Base-by-base conservation (phyloP, 2,113 vertebrate genomes). In the Cyanoderma ruficeps region DNA sequence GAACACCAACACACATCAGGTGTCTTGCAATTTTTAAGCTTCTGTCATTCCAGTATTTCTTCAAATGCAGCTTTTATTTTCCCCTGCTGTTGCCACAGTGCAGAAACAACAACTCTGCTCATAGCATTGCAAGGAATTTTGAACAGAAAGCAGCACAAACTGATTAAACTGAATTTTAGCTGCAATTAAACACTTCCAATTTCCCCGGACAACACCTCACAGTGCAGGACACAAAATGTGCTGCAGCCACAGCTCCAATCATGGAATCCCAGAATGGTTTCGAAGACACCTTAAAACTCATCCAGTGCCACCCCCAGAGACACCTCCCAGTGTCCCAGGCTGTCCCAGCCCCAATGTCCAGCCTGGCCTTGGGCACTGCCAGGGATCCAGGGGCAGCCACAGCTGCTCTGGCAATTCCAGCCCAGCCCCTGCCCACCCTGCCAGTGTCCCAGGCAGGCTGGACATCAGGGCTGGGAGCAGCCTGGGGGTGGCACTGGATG, bases 261-360 rank as follows among this genome's bases (percentile, higher is more conserved):
- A 30, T 0, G 4, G 41, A 47, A 61, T 35, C 24, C 15, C 2
- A 2, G 21, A 31, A 18, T 5, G 46, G 25, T 12, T 9, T 44
- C 53, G 37, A 17, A 31, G 3, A 33, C 37, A 44, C 11, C 13
- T 31, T 2, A 44, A 57, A 24, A 0, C 15, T 0, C 35, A 30
- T 0, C 50, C 30, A 12, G 8, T 10, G 1, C 23, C 50, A 53
- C 11, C 28, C n/a, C 22, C 82, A 65, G 60, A 60, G 82, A 65
- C 83, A 2, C 13, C 71, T 76, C 5, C 61, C 83, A 24, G 6
- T 35, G 33, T 20, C 13, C 71, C 44, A 70, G 21, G 42, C 42
- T 42, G 42, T 15, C 16, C 16, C 14, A 42, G 42, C 42, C 42
- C 42, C 39, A 39, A 12, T 53, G 35, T 14, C 79, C 65, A 83